A percentile compares a stretch with the other conserved stretches of the same genome.
Evolutionary conservation across 2,888 invertebrate species (phyloP).

Genomic region (Sycophila texana): DNA sequence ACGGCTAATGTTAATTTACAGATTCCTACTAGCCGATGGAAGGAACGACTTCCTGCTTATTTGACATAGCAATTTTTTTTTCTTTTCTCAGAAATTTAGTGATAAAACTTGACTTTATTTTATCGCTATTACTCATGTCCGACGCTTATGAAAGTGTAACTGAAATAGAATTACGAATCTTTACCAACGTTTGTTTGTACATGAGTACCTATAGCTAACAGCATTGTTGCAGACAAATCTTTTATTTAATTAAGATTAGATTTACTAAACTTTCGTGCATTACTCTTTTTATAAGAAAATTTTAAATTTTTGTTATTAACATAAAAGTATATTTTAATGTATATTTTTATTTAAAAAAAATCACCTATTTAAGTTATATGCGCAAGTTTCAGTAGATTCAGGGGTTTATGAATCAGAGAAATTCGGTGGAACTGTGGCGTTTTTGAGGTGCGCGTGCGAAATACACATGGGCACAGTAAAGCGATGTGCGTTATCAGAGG

Average conservation of each 20-base stretch:
- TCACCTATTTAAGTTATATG: too few relatives aligned
- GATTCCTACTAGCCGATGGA: not conserved
- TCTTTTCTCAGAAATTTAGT: constrained; percentile 24
- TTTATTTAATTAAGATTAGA: too few relatives aligned
- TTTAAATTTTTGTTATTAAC: not conserved
- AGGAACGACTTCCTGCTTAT: constrained; percentile 5
- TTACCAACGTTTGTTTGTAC: not conserved
- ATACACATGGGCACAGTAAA: not conserved
- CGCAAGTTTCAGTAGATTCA: too few relatives aligned
- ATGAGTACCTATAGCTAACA: not conserved
- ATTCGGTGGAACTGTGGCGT: not conserved
- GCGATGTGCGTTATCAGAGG: not conserved
- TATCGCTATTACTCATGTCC: constrained; percentile 41
- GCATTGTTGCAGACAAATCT: not conserved
- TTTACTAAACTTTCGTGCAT: too few relatives aligned
- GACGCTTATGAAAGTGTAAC: not conserved
- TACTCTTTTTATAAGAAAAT: too few relatives aligned
- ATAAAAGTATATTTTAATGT: too few relatives aligned
- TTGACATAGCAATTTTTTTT: not conserved
- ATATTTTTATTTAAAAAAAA: too few relatives aligned
- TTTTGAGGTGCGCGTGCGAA: too few relatives aligned
- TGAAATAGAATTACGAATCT: too few relatives aligned
- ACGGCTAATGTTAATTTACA: not conserved
- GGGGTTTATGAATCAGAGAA: constrained; percentile 25
- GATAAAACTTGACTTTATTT: constrained; percentile 30